Base-by-base conservation (phyloP, 2,888 invertebrate species). In the Tanytarsus gracilentus region DNA sequence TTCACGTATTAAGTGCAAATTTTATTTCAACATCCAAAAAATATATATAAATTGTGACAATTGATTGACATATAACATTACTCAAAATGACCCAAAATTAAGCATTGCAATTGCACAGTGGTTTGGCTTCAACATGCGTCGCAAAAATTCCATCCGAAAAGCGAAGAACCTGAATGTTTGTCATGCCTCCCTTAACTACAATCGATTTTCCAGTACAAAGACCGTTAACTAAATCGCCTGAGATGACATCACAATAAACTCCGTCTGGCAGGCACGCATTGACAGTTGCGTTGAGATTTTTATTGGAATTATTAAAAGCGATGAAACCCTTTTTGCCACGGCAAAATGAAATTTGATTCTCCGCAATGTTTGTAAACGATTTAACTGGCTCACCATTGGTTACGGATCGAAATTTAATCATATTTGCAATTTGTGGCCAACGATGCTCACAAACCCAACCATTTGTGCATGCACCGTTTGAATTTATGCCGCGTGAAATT, bases 261-360 rank as follows among this genome's bases (percentile, higher is more conserved):
- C 90, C 90, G 48, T 79, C 73, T 1, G 86, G 83, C 1, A 89
- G 75, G 50, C 82, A 82, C 1, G 82, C 84, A 74, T 80, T 70
- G 4, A 85, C 70, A 1, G 67, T 77, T 63, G 72, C 70, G 49
- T 75, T 76, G 1, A 83, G 66, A 63, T 77, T 76, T 66, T 71
- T 73, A 1, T 66, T 66, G 49, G 80, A 80, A 55, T 76, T 79
- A 66, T 83, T 83, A 64, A 83, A 77, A 0, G 79, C 82, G 36
- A 83, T 72, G 67, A 83, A 84, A 0, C 77, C 82, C 62, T 73
- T 76, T 50, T 78, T 77, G 0, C 86, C 87, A 11, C 88, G 79
- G 66, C 85, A 84, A 73, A 88, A 90, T 0, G 88, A 84, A 30
- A 90, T 86, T 71, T 88, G 88, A 67, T 87, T 83, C 68, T 79